These are phyloP conservation scores for Equus quagga DNA, from an alignment of 2,113 vertebrate genomes.

Conservation along the genomic window DNA sequence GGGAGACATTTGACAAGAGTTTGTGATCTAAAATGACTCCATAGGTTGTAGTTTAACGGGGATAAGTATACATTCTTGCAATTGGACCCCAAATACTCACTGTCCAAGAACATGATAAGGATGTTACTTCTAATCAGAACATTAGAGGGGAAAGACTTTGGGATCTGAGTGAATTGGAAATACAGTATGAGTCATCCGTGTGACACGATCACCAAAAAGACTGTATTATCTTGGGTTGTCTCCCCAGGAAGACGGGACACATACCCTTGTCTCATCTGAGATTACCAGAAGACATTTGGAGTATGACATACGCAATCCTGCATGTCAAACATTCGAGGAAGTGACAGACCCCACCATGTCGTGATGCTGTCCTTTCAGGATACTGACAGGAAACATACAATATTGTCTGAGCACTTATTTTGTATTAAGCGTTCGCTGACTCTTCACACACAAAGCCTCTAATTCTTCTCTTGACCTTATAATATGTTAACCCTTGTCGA, in stretches of 20 bases:
- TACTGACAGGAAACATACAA: neutral
- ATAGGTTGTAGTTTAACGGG: neutral
- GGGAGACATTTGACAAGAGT: neutral
- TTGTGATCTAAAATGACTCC: neutral
- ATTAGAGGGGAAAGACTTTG: fast-evolving
- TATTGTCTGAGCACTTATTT: neutral
- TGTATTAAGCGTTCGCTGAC: neutral
- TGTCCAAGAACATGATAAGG: neutral
- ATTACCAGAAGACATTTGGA: neutral
- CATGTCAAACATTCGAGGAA: neutral
- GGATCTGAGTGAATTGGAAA: neutral
- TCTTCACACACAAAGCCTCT: no score
- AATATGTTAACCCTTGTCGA: neutral
- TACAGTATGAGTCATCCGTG: neutral
- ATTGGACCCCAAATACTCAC: neutral
- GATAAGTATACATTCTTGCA: neutral
- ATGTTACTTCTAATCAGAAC: neutral
- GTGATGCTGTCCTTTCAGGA: neutral
- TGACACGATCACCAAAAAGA: no score
- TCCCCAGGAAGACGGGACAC: neutral
- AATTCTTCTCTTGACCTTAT: neutral
- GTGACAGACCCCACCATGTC: neutral
- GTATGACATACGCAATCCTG: neutral
- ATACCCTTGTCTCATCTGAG: neutral
- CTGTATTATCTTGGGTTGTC: neutral